These are phyloP conservation scores for Buceros bicornis DNA, from an alignment of 2,797 vertebrate genomes.

Conservation along the genomic window DNA sequence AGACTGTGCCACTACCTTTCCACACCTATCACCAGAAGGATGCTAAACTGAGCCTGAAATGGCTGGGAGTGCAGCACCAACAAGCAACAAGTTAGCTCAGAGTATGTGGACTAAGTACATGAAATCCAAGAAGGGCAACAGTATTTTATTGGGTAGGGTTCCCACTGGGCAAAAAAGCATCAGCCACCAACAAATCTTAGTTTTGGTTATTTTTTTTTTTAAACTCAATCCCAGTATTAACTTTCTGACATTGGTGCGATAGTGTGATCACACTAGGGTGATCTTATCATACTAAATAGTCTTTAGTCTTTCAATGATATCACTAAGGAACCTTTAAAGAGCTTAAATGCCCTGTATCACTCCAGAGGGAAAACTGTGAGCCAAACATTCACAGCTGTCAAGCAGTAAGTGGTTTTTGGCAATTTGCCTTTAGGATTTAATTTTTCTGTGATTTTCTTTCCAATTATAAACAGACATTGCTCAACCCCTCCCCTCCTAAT, in stretches of 20 bases:
- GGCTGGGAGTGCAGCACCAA: not conserved
- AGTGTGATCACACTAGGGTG: not conserved
- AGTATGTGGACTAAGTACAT: not conserved
- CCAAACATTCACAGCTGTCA: not conserved
- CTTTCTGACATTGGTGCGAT: not conserved
- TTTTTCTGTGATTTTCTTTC: not conserved
- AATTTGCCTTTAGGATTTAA: not conserved
- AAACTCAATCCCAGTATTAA: not conserved
- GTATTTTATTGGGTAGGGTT: not conserved
- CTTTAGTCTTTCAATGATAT: not conserved
- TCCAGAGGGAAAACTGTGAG: not conserved
- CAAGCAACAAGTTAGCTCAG: not conserved
- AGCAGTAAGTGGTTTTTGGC: not conserved
- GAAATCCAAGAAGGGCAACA: not conserved
- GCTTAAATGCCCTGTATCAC: not conserved
- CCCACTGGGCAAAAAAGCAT: not conserved
- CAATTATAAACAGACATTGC: not conserved
- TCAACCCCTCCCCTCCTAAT: not conserved
- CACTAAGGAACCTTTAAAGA: not conserved
- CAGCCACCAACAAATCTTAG: not conserved
- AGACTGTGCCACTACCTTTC: not conserved
- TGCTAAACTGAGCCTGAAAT: not conserved
- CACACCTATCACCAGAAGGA: not conserved
- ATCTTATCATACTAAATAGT: not conserved
- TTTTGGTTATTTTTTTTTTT: not conserved